These are phyloP conservation scores for Melinopterus prodromus DNA, from an alignment of 2,888 invertebrate species.

Conservation along the genomic window DNA sequence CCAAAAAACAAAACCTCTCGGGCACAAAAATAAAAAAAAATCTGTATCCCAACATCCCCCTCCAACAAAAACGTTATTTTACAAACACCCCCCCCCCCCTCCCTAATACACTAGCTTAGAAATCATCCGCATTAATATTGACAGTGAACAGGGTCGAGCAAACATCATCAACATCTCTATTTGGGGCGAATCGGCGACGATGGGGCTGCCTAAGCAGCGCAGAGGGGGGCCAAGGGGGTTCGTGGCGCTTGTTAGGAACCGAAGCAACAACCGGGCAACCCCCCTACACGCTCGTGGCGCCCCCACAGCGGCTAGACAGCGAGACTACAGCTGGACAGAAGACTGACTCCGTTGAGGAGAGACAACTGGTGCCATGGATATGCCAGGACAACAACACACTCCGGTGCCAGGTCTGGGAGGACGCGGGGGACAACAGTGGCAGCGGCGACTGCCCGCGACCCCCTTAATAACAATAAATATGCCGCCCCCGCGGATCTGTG, in stretches of 20 bases:
- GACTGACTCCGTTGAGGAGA: slow-evolving; percentile 19
- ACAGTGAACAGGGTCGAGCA: background rate
- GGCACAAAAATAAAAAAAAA: too few relatives aligned
- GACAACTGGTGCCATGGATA: slow-evolving; percentile 19
- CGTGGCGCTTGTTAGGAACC: background rate
- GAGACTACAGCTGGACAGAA: background rate
- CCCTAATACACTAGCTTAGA: too few relatives aligned
- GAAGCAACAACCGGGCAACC: background rate
- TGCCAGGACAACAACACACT: slow-evolving; percentile 21
- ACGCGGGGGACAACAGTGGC: background rate
- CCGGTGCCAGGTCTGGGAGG: slow-evolving; percentile 19
- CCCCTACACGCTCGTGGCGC: slow-evolving; percentile 4
- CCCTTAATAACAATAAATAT: too few relatives aligned
- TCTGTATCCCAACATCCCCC: too few relatives aligned
- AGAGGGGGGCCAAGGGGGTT: background rate
- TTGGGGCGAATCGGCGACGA: background rate
- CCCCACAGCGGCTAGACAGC: slow-evolving; percentile 14
- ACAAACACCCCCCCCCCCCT: too few relatives aligned
- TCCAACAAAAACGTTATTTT: too few relatives aligned
- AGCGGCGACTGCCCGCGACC: too few relatives aligned
- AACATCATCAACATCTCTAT: slow-evolving; percentile 4
- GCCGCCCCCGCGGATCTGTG: too few relatives aligned
- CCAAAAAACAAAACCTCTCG: too few relatives aligned
- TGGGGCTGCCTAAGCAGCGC: background rate
- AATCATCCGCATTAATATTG: too few relatives aligned